Base-by-base conservation (phyloP, 1,140 invertebrate genomes). In the Agrypnia vestita region DNA sequence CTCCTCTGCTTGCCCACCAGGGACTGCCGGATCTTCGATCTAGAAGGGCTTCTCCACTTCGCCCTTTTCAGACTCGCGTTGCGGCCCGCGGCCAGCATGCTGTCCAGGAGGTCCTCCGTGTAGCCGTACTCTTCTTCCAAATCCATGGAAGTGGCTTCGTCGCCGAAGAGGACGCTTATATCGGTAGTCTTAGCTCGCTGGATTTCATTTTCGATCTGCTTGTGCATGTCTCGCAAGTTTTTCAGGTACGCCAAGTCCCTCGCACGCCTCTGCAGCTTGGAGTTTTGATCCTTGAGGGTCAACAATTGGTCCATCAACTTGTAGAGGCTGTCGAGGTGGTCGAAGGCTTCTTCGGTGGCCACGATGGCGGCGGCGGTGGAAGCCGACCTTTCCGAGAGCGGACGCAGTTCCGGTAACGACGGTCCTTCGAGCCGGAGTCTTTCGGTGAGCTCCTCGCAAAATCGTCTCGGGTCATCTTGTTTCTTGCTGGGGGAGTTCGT, bases 311-410 rank as follows among this genome's bases (percentile, higher is more conserved):
- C 94, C 86, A 96, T 91, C 9, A 96, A 86, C 67, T 92, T 91
- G 81, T 95, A 92, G 4, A 96, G 86, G 80, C 94, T 93, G 82
- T 95, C 94, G 78, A 96, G 85, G 84, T 96, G 95, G 83, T 95
- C 94, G 43, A 96, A 90, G 4, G 92, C 89, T 69, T 93, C 91
- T 12, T 92, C 86, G 0, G 91, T 90, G 19, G 88, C 88, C 78
- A 91, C 87, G 0, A 89, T 88, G 9, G 87, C 86, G 3, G 86
- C 81, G 13, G 91, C 90, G 4, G 88, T 62, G 8, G 89, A 86
- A 64, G 81, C 88, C 49, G 84, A 88, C 74, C 85, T 85, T 76
- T 84, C 85, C 3, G 85, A 90, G 15, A 89, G 76, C 4, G 86
- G 85, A 67, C 89, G 69, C 7, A 79, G 55, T 51, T 80, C 78